Conservation (phyloP, 1,140 invertebrate species). For the Brachionus paranguensis region DNA sequence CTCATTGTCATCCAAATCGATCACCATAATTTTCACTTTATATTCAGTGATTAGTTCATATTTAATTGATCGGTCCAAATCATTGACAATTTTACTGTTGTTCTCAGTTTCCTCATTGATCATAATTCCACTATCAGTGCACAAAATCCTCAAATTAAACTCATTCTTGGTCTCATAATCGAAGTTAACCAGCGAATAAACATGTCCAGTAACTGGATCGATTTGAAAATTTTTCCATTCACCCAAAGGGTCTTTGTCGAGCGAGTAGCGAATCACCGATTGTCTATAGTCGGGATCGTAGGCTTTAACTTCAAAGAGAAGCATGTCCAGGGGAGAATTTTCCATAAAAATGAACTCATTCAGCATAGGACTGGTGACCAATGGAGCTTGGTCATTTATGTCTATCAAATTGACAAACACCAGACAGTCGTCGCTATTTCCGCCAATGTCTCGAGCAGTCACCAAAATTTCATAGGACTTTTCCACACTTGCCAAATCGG, state of each 20-base stretch:
- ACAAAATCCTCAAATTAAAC: constrained; percentile 6
- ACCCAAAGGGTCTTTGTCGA: not conserved
- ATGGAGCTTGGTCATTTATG: constrained; percentile 13
- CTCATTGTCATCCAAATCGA: constrained; percentile 37
- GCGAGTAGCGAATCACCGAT: not conserved
- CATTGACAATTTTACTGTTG: not conserved
- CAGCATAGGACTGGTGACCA: not conserved
- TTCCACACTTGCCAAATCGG: not conserved
- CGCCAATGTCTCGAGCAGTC: not conserved
- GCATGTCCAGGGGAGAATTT: not conserved
- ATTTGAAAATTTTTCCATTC: constrained; percentile 25
- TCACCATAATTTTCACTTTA: constrained; percentile 10
- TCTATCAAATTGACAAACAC: constrained; percentile 32
- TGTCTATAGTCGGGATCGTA: constrained; percentile 26
- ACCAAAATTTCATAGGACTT: constrained; percentile 18
- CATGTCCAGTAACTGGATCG: not conserved
- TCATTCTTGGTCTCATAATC: constrained; percentile 23
- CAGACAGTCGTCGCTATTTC: not conserved
- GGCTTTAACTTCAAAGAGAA: constrained; percentile 17
- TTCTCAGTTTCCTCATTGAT: not conserved
- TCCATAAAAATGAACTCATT: constrained; percentile 14
- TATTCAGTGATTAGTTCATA: not conserved
- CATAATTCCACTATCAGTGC: constrained; percentile 23
- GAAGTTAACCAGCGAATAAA: constrained; percentile 3
- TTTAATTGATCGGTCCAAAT: not conserved